Evolutionary conservation across 2,797 vertebrate species (phyloP).

Genomic region (Prionace glauca): DNA sequence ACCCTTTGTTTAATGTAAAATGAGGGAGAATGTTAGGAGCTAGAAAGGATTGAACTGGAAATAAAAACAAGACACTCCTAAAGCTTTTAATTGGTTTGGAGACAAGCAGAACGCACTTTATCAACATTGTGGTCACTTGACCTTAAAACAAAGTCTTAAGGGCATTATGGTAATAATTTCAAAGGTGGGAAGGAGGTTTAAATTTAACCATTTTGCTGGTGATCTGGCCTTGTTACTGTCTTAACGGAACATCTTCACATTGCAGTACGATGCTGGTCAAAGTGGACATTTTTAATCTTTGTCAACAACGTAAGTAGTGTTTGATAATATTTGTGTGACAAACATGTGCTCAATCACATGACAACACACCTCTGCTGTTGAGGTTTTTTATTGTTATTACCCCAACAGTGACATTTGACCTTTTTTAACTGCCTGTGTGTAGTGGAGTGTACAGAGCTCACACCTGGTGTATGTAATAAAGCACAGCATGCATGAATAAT

Average conservation of each 20-base stretch:
- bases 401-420: constrained; percentile 49
- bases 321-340: constrained; percentile 9
- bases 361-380: constrained; percentile 49
- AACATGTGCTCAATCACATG: constrained; percentile 40
- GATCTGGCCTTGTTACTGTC: constrained; percentile 24
- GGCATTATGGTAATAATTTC: constrained; percentile 17
- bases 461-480: constrained; percentile 56
- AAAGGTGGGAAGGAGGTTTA: constrained; percentile 3
- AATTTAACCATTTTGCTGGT: not conserved
- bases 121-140: not conserved
- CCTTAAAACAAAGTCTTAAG: constrained; percentile 25
- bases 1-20: not conserved
- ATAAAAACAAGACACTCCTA: not conserved
- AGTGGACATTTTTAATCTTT: not conserved
- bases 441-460: constrained; percentile 51
- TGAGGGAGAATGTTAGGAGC: not conserved
- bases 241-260: not conserved
- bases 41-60: not conserved
- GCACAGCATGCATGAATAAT: constrained; percentile 66
- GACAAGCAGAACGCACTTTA: not conserved
- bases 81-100: not conserved
- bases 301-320: constrained; percentile 32
- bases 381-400: constrained; percentile 47
- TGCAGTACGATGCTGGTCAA: not conserved
- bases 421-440: constrained; percentile 49